Conservation (phyloP, 1,140 invertebrate genomes). For the Macrocentrus cingulum region DNA sequence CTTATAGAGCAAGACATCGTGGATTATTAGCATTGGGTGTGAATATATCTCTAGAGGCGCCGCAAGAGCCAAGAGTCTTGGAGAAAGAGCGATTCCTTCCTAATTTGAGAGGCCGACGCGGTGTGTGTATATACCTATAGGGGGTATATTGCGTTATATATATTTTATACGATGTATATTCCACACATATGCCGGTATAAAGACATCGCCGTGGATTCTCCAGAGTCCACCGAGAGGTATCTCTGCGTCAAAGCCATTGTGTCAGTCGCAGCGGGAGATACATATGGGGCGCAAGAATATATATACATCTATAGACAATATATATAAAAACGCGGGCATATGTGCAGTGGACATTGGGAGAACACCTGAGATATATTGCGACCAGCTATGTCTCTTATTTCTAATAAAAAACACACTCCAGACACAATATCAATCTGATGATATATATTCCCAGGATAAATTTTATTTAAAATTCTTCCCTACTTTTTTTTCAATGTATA, state of each 20-base stretch:
- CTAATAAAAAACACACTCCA: no score
- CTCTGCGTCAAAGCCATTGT: conserved; percentile 30
- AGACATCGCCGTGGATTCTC: conserved; percentile 29
- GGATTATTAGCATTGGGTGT: conserved; percentile 30
- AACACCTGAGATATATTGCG: no score
- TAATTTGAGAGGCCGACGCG: conserved; percentile 32
- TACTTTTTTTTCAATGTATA: no score
- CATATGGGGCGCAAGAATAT: background rate
- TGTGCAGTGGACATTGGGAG: background rate
- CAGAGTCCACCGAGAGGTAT: conserved; percentile 17
- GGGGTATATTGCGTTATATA: no score
- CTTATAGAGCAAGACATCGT: conserved; percentile 26
- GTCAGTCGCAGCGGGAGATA: conserved; percentile 25
- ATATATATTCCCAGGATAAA: no score
- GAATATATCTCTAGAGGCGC: conserved; percentile 23
- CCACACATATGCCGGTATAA: no score
- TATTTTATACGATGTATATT: no score
- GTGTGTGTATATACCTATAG: no score
- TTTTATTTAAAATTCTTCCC: no score
- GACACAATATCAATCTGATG: no score
- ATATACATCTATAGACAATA: background rate
- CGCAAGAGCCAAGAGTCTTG: conserved; percentile 6
- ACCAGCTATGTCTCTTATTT: no score
- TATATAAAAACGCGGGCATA: background rate
- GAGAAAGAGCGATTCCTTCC: conserved; percentile 21